Conservation (phyloP, 2,113 vertebrate genomes). For the Semnornis frantzii region DNA sequence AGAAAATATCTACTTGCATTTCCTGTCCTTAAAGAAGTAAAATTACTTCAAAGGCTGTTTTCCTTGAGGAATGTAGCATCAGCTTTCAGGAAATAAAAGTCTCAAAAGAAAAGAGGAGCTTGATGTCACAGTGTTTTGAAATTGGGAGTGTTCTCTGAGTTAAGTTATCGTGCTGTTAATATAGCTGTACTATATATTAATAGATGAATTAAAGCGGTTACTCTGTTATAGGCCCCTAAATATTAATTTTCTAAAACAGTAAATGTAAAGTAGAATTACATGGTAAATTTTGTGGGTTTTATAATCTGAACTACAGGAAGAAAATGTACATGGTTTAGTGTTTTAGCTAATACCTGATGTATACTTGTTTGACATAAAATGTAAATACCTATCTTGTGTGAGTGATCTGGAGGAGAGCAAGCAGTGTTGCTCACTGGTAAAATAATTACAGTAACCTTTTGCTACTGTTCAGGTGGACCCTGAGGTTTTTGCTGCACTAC, state of each 20-base stretch:
- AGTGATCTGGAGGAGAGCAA: not conserved
- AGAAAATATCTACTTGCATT: not conserved
- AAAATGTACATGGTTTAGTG: not conserved
- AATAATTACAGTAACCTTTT: conserved; percentile 1
- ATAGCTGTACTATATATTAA: not conserved
- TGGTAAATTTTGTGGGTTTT: not conserved
- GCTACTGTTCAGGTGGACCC: conserved; percentile 87
- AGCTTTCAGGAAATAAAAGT: not conserved
- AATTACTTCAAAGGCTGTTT: not conserved
- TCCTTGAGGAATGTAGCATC: not conserved
- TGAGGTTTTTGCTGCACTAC: conserved; percentile 94
- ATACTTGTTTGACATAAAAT: not conserved
- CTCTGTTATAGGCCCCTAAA: not conserved
- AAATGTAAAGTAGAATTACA: not conserved
- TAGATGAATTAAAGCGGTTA: not conserved
- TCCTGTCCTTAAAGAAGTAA: not conserved
- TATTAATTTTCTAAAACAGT: not conserved
- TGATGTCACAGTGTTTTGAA: not conserved
- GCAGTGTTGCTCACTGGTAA: not conserved
- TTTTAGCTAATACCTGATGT: too few species aligned
- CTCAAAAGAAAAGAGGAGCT: not conserved
- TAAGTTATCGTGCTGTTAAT: not conserved
- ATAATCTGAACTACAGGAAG: not conserved
- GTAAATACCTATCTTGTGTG: not conserved
- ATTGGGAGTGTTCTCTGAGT: not conserved